Base-by-base conservation (phyloP, 2,113 vertebrate genomes). In the Melanerpes formicivorus region DNA sequence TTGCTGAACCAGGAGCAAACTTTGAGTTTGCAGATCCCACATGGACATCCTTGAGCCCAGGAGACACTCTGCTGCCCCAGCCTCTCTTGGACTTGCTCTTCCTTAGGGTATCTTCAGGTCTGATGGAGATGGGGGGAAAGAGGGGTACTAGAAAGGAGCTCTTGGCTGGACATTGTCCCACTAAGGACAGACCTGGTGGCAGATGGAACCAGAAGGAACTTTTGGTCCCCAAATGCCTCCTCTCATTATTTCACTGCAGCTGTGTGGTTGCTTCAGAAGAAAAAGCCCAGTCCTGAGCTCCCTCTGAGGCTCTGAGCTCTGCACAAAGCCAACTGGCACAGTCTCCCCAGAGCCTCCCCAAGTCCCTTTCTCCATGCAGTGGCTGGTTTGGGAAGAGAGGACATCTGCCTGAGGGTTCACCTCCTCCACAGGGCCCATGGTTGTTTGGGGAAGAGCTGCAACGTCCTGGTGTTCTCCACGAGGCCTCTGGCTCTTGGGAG, bases 381-480 rank as follows among this genome's bases (percentile, higher is more conserved):
- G 30, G 29, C 50, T 59, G 4, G 72, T 75, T 84, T 13, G 15
- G 11, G 3, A 6, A 4, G 37, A 29, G 58, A 2, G 9, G 32
- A 5, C 30, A 19, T 5, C 11, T 70, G 32, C 21, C 1, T 0
- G 66, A 8, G 40, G 50, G 10, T 30, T 77, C 0, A 0, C 12
- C 37, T 0, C 21, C 48, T 50, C 48, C 48, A 50, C 9, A 19
- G 21, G 19, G 19, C 21, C 48, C 21, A 21, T 50, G 19, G 48
- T 50, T 50, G 48, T 11, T 21, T 50, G 12, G 4, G 59, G 29
- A 44, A 50, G 63, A 62, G n/a, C 16, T 1, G 11, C 8, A 6
- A 37, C 22, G 63, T 46, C 46, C 48, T 27, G 32, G 26, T 67
- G 23, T 22, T 50, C 48, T 50, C 48, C 48, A 22, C 48, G 6